These are phyloP conservation scores for Crossocerus cetratus DNA, from an alignment of 2,888 invertebrate species.

Conservation along the genomic window DNA sequence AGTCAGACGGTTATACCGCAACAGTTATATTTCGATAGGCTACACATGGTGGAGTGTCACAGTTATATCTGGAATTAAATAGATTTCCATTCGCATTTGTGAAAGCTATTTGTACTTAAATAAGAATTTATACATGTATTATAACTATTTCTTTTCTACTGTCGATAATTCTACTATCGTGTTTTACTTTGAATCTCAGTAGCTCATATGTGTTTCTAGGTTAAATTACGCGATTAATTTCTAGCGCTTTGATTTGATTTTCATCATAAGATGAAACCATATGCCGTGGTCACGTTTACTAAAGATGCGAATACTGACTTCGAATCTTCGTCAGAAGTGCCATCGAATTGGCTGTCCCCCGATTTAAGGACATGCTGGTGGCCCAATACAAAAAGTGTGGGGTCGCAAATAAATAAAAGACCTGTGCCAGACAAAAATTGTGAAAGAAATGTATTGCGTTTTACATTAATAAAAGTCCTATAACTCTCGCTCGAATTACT, in stretches of 20 bases:
- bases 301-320: background rate
- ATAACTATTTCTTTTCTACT: background rate
- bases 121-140: background rate
- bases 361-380: conserved; percentile 7
- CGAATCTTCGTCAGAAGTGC: conserved; percentile 3
- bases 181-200: background rate
- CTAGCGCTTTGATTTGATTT: background rate
- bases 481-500: background rate
- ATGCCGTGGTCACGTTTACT: conserved; percentile 1
- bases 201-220: background rate
- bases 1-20: background rate
- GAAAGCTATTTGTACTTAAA: background rate
- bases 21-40: too few relatives aligned
- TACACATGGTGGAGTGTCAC: too few relatives aligned
- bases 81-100: background rate
- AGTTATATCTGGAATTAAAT: too few relatives aligned
- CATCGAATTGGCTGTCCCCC: background rate
- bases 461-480: conserved; percentile 2
- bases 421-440: background rate
- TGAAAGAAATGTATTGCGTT: background rate
- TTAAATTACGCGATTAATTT: background rate
- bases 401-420: background rate
- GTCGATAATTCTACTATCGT: background rate
- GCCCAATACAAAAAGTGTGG: background rate
- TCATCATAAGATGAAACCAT: conserved; percentile 1